Evolutionary conservation across 2,113 vertebrate species (phyloP), one percentile per base, ranked within the genome.

Genomic region (Pomatostomus ruficeps): DNA sequence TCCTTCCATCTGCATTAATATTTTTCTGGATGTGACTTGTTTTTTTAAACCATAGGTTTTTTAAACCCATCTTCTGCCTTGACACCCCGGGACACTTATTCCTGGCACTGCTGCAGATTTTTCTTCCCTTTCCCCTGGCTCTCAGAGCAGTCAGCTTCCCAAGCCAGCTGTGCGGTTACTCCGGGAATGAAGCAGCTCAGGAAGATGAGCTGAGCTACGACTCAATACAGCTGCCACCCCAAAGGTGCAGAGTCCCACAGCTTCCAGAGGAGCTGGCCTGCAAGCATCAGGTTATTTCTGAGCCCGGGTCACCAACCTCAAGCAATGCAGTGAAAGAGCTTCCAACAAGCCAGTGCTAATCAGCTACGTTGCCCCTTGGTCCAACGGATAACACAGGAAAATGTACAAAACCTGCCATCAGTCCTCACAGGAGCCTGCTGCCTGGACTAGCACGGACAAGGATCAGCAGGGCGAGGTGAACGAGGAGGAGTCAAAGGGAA

Each of bases 1-100:
- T 95, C 79, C 49, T 23, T 76, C 85, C 91, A 85, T 72, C 87
- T 95, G 97, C 97, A 97, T 97, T 97, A 98, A 97, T 94, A 82
- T 96, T 96, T 93, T 95, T 91, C 91, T 94, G 76, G 78, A 92
- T 93, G 67, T 89, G 91, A 96, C 95, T 92, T 98, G 95, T 49
- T 98, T 98, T 97, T 97, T 97, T 95, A 93, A 95, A 85, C 74
- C 36, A 86, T 7, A 35, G 52, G 85, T 95, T 98, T 96, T 95
- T 98, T 96, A 93, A 96, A 96, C 85, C 95, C 85, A 67, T 96
- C 73, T 96, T 95, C 93, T 90, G 90, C 90, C 95, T 94, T 88
- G 91, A 95, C 71, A 88, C 75, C 65, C 26, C 0, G 3, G 90
- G 81, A 97, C 95, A 76, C 82, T 93, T 95, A 93, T 98, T 98